phyloP scores from a whole-genome alignment of 2,888 invertebrate genomes.

The Cyclophora punctaria region DNA sequence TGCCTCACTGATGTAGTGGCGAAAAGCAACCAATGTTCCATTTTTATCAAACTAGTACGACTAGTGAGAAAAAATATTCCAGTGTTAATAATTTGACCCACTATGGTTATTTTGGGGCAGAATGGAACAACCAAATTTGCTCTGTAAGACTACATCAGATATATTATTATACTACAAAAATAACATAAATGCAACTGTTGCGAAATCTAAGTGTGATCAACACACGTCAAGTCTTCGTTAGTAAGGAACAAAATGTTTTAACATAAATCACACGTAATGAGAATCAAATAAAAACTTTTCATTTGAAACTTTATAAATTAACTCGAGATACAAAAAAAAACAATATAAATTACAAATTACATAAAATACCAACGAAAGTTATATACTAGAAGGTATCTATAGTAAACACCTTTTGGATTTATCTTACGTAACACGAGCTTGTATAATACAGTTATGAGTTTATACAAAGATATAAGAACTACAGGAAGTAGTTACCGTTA shows the following conservation, averaged over 20 bases:
- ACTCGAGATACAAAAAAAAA: constrained; percentile 21
- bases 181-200: constrained; percentile 25
- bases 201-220: constrained; percentile 12
- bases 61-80: too few species aligned
- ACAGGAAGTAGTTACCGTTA: constrained; percentile 22
- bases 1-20: too few species aligned
- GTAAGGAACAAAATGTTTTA: constrained; percentile 19
- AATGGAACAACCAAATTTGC: too few species aligned
- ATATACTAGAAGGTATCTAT: background rate
- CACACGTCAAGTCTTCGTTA: constrained; percentile 14
- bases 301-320: constrained; percentile 20
- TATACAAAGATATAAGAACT: constrained; percentile 13
- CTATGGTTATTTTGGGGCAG: too few species aligned
- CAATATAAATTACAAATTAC: constrained; percentile 26
- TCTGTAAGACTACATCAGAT: constrained; percentile 18
- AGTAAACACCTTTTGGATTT: too few species aligned
- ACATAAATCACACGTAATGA: constrained; percentile 14
- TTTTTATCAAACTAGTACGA: too few species aligned
- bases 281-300: constrained; percentile 1
- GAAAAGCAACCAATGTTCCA: too few species aligned
- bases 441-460: constrained; percentile 11
- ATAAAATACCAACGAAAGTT: constrained; percentile 15
- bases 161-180: constrained; percentile 15
- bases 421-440: constrained; percentile 3
- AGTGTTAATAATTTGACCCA: too few species aligned